These are phyloP conservation scores for Trypoxylus dichotomus DNA, from an alignment of 1,140 invertebrate genomes.

Conservation along the genomic window DNA sequence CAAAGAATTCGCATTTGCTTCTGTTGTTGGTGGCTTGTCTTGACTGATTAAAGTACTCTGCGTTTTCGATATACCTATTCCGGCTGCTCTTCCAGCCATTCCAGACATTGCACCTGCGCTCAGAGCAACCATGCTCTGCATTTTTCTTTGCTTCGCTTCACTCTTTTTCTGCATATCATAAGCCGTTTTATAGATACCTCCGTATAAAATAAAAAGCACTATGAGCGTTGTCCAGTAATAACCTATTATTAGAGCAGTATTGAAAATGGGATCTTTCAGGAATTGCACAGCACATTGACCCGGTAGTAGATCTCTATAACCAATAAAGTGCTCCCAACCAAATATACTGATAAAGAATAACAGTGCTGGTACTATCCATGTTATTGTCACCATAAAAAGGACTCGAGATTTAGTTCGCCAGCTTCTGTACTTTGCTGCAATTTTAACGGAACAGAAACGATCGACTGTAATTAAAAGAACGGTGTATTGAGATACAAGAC, in stretches of 20 bases:
- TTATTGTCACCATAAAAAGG: conserved; percentile 92
- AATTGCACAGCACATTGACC: conserved; percentile 97
- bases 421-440: conserved; percentile 92
- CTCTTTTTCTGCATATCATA: conserved; percentile 98
- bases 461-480: conserved; percentile 98
- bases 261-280: conserved; percentile 96
- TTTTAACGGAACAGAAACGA: conserved; percentile 98
- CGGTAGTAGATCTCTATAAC: conserved; percentile 81
- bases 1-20: conserved; percentile 33
- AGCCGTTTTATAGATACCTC: conserved; percentile 97
- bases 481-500: conserved; percentile 98
- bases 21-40: conserved; percentile 59
- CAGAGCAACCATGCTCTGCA: conserved; percentile 90
- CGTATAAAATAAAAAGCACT: conserved; percentile 92
- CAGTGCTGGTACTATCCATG: conserved; percentile 96
- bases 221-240: conserved; percentile 98
- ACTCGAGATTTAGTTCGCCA: conserved; percentile 95
- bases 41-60: conserved; percentile 70
- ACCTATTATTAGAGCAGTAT: conserved; percentile 94
- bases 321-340: conserved; percentile 98
- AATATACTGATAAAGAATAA: conserved; percentile 99
- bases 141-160: conserved; percentile 90
- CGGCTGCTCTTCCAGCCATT: conserved; percentile 87
- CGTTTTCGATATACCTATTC: conserved; percentile 80
- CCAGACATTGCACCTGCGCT: conserved; percentile 83